Conservation (phyloP, 1,140 invertebrate genomes). For the Pentalonia nigronervosa region DNA sequence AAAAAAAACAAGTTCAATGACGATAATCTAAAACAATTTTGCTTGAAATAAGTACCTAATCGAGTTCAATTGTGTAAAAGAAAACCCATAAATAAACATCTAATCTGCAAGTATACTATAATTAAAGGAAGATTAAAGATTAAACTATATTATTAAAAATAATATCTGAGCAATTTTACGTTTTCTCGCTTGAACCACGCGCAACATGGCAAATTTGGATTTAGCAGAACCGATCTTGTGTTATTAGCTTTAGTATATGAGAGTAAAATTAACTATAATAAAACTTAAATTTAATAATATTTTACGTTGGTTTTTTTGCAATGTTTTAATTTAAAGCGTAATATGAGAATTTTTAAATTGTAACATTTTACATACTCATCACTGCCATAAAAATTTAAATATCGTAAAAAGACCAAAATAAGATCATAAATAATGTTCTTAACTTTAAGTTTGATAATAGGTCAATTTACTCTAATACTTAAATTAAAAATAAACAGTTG, state of each 20-base stretch:
- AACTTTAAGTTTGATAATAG: no score
- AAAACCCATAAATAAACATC: background rate
- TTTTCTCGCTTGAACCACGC: background rate
- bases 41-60: background rate
- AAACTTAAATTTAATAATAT: background rate
- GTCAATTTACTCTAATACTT: background rate
- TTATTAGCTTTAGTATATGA: background rate
- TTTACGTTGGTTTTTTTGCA: no score
- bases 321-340: no score
- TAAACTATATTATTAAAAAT: background rate
- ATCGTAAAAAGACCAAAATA: background rate
- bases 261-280: background rate
- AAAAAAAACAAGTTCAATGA: slow-evolving; percentile 5
- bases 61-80: slow-evolving; percentile 1
- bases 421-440: no score
- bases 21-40: slow-evolving; percentile 7
- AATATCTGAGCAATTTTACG: background rate
- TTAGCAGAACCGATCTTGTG: background rate
- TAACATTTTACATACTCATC: background rate
- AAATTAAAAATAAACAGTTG: background rate
- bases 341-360: no score
- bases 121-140: background rate
- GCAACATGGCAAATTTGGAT: background rate
- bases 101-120: background rate
- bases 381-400: background rate